Base-by-base conservation (phyloP, 2,888 invertebrate species). In the Bhutanitis thaidina region DNA sequence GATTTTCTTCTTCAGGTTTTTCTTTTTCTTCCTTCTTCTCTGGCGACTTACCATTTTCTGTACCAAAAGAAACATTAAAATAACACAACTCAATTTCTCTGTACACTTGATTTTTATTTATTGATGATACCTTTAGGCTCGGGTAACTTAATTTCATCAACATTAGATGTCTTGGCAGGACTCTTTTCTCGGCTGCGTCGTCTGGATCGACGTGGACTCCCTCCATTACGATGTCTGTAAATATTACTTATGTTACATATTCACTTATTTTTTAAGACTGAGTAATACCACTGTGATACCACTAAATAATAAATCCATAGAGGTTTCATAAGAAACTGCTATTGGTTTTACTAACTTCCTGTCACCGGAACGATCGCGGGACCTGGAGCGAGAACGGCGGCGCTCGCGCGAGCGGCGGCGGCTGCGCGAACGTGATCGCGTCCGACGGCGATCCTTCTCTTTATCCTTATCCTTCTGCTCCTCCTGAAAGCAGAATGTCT, bases 371-470 rank as follows among this genome's bases (percentile, higher is more conserved):
- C 86, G 79, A 54, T 85, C 85, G 1, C 82, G 71, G 3, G 85
- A 72, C 27, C 87, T 71, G 1, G 80, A 71, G 1, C 86, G 72
- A 20, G 87, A 80, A 25, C 89, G 75, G 39, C 84, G 81, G 4
- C 89, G 81, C 14, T 86, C 81, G 15, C 77, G 61, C 13, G 65
- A 61, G 1, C 70, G 60, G 10, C 61, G 60, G 35, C 81, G 74
- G 34, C 80, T 79, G 32, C 85, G 74, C 53, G 85, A 86, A 32
- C 84, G 69, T 30, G 85, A 68, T 27, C 85, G 71, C 49, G 83
- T 67, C 37, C 87, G 91, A 16, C 86, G 80, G 1, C 87, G 92
- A 51, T 95, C 93, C 70, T 94, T 93, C 53, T 95, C 93, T 70
- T 20, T 20, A 5, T 20, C 20, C 20, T 94, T 93, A 52, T 81